Evolutionary conservation across 1,140 invertebrate genomes (phyloP), one percentile per base, ranked within the genome.

Genomic region (Eubasilissa regina): DNA sequence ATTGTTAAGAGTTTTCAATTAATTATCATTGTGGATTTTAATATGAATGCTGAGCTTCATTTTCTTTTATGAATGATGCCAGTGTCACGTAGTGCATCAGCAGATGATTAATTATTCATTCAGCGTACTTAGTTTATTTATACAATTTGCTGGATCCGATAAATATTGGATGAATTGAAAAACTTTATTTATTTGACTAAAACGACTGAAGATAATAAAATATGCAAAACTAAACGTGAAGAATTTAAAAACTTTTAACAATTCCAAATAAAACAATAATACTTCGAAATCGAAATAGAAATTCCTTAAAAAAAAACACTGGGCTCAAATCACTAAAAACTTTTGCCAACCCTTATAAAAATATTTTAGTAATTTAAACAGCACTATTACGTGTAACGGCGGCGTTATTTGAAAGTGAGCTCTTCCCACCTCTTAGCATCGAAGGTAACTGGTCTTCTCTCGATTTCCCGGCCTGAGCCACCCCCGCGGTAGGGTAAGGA

Each of bases 381-480:
- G 25, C 25, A 35, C 25, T 35, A 35, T 35, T 35, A 35, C 25
- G 6, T 35, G 25, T 35, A 35, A 35, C 25, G 25, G 35, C 53
- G 53, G 21, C 25, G 70, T 74, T 15, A 13, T 43, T 74, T 25
- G 56, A 75, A 78, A 72, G 74, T 73, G 53, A 81, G 77, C 66
- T 81, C 60, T 77, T 72, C 47, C 62, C 68, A 72, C 56, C 15
- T 45, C 76, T 81, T 81, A 75, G 76, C 78, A 68, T 72, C 44
- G 72, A 64, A 43, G 73, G 74, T 79, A 77, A 81, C 80, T 79
- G 80, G 73, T 74, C 77, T 77, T 81, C 75, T 81, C 75, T 58
- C 76, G 75, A 19, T 75, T 80, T 75, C 73, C 58, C 75, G 53
- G 44, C 51, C 48, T 45, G 45, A 77, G 73, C 73, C 53, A 47